These are phyloP conservation scores for Cheilosia soror DNA, from an alignment of 2,888 invertebrate genomes.

Conservation along the genomic window DNA sequence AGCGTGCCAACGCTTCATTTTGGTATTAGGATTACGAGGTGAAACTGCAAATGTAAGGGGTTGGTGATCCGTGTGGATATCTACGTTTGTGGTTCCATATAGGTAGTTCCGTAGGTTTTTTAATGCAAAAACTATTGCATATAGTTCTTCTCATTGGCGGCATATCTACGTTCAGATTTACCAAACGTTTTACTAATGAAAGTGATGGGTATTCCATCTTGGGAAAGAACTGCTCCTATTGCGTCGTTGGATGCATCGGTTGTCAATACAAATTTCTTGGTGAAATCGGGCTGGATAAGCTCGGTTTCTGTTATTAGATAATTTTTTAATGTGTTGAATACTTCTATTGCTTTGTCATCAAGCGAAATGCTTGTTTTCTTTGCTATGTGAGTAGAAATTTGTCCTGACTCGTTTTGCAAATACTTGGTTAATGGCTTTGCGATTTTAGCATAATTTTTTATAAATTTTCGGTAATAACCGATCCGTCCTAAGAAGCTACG, in stretches of 20 bases:
- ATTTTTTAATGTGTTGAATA: constrained; percentile 16
- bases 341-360: not conserved
- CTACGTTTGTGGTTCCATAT: constrained; percentile 77
- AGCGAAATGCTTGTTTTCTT: constrained; percentile 16
- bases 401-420: constrained; percentile 28
- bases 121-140: constrained; percentile 80
- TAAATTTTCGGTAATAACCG: constrained; percentile 17
- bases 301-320: not conserved
- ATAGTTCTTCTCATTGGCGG: constrained; percentile 80
- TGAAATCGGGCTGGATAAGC: constrained; percentile 17
- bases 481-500: constrained; percentile 12
- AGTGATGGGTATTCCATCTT: constrained; percentile 76
- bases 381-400: constrained; percentile 22
- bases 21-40: constrained; percentile 78
- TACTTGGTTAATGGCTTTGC: constrained; percentile 32
- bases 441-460: constrained; percentile 16
- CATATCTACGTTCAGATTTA: constrained; percentile 77
- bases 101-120: constrained; percentile 81
- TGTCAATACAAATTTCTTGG: constrained; percentile 12
- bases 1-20: constrained; percentile 80
- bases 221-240: constrained; percentile 75
- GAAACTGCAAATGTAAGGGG: constrained; percentile 66
- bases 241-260: constrained; percentile 29
- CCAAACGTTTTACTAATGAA: constrained; percentile 78
- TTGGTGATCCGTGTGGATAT: constrained; percentile 73